Evolutionary conservation across 2,113 vertebrate species (phyloP), one percentile per base, ranked within the genome.

Genomic region (Thryonomys swinderianus): DNA sequence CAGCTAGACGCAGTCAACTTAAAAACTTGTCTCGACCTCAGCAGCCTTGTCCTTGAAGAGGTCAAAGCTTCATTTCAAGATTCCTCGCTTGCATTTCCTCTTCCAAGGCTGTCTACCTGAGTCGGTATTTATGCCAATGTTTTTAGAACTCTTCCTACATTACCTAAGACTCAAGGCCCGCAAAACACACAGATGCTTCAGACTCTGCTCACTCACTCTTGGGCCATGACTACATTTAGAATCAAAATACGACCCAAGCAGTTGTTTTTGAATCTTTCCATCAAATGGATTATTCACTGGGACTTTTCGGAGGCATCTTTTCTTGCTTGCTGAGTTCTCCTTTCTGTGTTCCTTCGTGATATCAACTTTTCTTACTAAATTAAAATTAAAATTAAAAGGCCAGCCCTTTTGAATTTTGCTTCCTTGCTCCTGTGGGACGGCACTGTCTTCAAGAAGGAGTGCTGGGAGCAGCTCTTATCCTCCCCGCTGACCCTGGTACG

Each of bases 231-330:
- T 79, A 4, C 13, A 86, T 51, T 96, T 86, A 80, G 71, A 92
- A 92, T 81, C 11, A 80, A 94, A 80, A 34, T 71, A 64, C 8
- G 42, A 7, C 74, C 4, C 64, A 74, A 59, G 30, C 80, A 76
- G 11, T 82, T 78, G 42, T 64, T 51, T 88, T 79, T 71, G 25
- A 93, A 20, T 93, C n/a, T 95, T 25, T 91, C 73, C 14, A 82
- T 66, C 45, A 37, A 88, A 45, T 5, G 30, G 40, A 84, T 10
- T 61, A 80, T 73, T 94, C 45, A 87, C 62, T 62, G 80, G 90
- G 90, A 82, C 21, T 20, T 40, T 88, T 48, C 11, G 88, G 81
- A 69, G 16, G 1, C 7, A 76, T 37, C 13, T 84, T 93, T 59
- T 80, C 16, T 74, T 93, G 78, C 32, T 92, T 73, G 42, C 17